Percentiles rank a stretch among this genome's conserved stretches.
Conservation (phyloP, 2,113 vertebrate genomes). For the Clarias batrachus region DNA sequence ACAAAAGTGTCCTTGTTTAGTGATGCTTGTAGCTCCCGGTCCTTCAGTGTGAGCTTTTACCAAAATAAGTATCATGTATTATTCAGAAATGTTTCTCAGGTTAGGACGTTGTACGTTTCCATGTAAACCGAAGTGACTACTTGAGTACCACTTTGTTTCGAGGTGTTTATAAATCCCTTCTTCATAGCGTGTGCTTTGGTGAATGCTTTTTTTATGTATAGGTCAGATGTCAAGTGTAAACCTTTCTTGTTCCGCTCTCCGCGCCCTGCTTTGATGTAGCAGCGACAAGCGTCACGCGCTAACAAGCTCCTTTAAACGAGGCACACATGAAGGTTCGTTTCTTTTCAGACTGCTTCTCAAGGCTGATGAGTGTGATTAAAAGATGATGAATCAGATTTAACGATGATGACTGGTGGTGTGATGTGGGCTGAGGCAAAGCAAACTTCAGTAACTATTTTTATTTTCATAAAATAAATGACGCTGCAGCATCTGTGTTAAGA, state of each 20-base stretch:
- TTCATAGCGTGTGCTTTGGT: too few species aligned
- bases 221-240: background rate
- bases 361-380: background rate
- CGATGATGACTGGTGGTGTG: background rate
- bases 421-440: background rate
- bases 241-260: background rate
- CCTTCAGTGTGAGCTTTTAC: background rate
- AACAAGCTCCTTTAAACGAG: background rate
- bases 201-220: too few species aligned
- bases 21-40: background rate
- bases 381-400: background rate
- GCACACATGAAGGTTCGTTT: background rate
- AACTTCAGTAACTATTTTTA: background rate
- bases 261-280: background rate
- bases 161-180: background rate
- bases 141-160: conserved; percentile 16
- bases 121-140: conserved; percentile 51
- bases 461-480: too few species aligned
- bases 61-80: conserved; percentile 26
- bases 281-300: background rate
- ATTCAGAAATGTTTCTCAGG: conserved; percentile 34
- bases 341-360: background rate
- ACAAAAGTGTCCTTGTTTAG: background rate
- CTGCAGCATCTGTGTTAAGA: background rate
- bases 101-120: conserved; percentile 28